Evolutionary conservation across 2,113 vertebrate species (phyloP).

Genomic region (Lampris megalopsis): DNA sequence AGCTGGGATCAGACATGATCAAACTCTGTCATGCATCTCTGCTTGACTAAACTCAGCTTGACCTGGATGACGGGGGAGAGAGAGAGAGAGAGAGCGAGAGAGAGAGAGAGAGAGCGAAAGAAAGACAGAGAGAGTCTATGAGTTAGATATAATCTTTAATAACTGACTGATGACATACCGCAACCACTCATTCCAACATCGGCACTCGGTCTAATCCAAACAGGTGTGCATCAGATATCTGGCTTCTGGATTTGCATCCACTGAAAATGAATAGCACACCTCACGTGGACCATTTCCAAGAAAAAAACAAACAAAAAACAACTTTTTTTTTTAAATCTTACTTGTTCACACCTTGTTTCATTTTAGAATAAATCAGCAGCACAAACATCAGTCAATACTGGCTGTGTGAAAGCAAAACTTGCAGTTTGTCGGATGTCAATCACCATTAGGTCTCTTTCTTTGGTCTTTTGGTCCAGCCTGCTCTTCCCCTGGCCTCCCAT

Average conservation of each 20-base stretch:
- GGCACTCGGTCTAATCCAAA: not conserved
- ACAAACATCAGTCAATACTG: not conserved
- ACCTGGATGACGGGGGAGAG: slow-evolving; percentile 21
- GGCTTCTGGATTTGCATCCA: not conserved
- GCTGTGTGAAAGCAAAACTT: slow-evolving; percentile 21
- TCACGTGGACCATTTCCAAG: too few relatives aligned
- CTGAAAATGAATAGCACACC: too few relatives aligned
- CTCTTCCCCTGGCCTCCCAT: not conserved
- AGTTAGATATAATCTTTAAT: slow-evolving; percentile 13
- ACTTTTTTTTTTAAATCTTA: not conserved
- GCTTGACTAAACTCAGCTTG: slow-evolving; percentile 62
- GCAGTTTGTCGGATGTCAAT: slow-evolving; percentile 62
- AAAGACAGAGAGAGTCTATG: not conserved
- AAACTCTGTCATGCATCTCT: slow-evolving; percentile 67
- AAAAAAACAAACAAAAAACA: not conserved
- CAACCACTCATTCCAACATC: not conserved
- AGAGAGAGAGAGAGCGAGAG: not conserved
- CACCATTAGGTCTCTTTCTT: slow-evolving; percentile 54
- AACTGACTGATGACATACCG: slow-evolving; percentile 21
- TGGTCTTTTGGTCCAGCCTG: slow-evolving; percentile 5
- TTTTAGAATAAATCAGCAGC: slow-evolving; percentile 6
- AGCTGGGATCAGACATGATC: slow-evolving; percentile 71
- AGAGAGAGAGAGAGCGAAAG: not conserved
- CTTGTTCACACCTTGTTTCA: not conserved
- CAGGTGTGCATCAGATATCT: not conserved